Evolutionary conservation across 1,140 invertebrate species (phyloP).

Genomic region (Archivesica marissinica): DNA sequence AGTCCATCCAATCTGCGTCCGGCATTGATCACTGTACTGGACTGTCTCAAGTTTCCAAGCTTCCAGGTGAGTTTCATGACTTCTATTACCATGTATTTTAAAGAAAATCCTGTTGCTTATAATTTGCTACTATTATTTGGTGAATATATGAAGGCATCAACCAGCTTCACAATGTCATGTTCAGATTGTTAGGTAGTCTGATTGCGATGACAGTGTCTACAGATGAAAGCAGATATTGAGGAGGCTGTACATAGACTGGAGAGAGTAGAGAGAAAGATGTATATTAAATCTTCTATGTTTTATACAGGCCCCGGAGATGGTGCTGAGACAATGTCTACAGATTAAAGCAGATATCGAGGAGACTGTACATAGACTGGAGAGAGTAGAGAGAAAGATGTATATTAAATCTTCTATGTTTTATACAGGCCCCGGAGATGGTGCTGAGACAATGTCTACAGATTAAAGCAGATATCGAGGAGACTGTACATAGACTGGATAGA

Average conservation of each 20-base stretch:
- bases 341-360: conserved; percentile 44
- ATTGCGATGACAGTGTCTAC: conserved; percentile 40
- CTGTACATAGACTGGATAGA: conserved; percentile 32
- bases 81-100: too few species aligned
- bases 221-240: conserved; percentile 35
- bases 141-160: too few species aligned
- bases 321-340: conserved; percentile 36
- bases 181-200: too few species aligned
- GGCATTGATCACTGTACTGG: conserved; percentile 23
- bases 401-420: too few species aligned
- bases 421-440: conserved; percentile 52
- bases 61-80: conserved; percentile 55
- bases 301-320: conserved; percentile 50
- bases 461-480: conserved; percentile 43
- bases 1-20: conserved; percentile 15
- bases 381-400: too few species aligned
- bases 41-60: conserved; percentile 29
- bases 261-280: too few species aligned
- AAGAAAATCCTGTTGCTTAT: too few species aligned
- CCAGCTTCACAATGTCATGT: too few species aligned
- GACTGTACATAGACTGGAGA: conserved; percentile 32
- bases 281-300: too few species aligned
- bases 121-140: too few species aligned
- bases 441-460: conserved; percentile 31
- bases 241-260: conserved; percentile 41